Percentiles rank a stretch among this genome's conserved stretches.
phyloP scores from a whole-genome alignment of 2,888 invertebrate genomes.

The Acanthococcus lagerstroemiae region DNA sequence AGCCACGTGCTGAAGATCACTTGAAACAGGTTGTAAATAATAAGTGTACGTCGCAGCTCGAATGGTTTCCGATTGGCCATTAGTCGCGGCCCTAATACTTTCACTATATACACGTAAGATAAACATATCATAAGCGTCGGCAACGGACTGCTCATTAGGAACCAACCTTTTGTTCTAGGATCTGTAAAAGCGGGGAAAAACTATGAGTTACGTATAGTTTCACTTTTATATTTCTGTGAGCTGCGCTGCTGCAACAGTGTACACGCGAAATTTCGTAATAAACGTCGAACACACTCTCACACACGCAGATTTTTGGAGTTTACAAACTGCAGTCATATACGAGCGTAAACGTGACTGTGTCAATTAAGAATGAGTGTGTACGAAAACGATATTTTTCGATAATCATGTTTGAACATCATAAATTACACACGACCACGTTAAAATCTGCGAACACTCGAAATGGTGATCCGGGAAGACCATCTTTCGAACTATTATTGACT shows the following conservation, averaged over 20 bases:
- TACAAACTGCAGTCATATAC: too few relatives aligned
- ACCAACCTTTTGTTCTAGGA: constrained; percentile 80
- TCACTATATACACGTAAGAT: constrained; percentile 79
- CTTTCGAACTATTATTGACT: too few relatives aligned
- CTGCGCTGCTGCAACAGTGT: neutral
- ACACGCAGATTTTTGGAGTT: neutral
- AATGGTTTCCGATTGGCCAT: constrained; percentile 82
- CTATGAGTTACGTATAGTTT: neutral
- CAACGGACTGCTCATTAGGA: constrained; percentile 86
- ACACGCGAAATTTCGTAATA: neutral
- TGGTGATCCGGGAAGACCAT: too few relatives aligned
- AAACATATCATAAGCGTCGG: constrained; percentile 85
- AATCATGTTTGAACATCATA: neutral
- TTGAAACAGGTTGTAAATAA: constrained; percentile 78
- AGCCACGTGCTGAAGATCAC: constrained; percentile 64
- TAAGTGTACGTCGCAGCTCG: constrained; percentile 60
- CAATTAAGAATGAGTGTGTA: neutral
- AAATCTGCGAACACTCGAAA: too few relatives aligned
- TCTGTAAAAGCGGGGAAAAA: constrained; percentile 50
- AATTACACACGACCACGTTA: too few relatives aligned
- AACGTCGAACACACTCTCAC: neutral
- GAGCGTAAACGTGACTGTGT: constrained; percentile 5
- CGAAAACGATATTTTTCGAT: neutral
- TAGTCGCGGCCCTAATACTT: constrained; percentile 65
- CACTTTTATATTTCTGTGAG: neutral